Percentiles rank a stretch among this genome's conserved stretches.
phyloP scores from a whole-genome alignment of 1,140 invertebrate genomes.

The Cydia splendana region DNA sequence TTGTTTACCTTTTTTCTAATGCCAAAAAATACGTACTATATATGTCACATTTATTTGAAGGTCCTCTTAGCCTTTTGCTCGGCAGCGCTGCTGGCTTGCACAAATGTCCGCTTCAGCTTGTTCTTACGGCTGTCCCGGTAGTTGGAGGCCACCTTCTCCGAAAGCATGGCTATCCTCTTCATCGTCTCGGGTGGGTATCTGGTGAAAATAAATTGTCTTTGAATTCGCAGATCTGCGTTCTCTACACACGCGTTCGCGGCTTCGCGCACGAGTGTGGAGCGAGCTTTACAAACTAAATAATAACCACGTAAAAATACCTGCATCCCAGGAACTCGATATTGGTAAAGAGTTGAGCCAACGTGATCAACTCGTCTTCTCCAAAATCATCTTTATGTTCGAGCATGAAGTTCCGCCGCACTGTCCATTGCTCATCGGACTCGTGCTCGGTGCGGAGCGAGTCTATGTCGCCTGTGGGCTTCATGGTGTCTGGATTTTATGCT shows the following conservation, averaged over 20 bases:
- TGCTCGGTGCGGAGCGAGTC: conserved; percentile 84
- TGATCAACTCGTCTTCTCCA: conserved; percentile 86
- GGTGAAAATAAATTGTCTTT: conserved; percentile 38
- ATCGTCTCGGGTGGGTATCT: conserved; percentile 91
- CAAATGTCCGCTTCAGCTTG: conserved; percentile 88
- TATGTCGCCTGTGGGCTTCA: conserved; percentile 81
- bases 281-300: no score
- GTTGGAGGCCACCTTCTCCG: conserved; percentile 84
- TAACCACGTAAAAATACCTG: conserved; percentile 75
- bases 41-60: conserved; percentile 50
- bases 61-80: conserved; percentile 83
- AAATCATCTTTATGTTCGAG: conserved; percentile 85
- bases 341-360: conserved; percentile 89
- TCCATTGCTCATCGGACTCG: conserved; percentile 92
- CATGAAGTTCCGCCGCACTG: conserved; percentile 87
- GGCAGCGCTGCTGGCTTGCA: conserved; percentile 88
- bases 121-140: conserved; percentile 84
- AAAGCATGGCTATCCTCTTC: conserved; percentile 86
- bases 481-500: conserved; percentile 29
- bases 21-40: no score
- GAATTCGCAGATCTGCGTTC: no score
- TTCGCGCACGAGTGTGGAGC: no score
- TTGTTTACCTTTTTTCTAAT: no score
- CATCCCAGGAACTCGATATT: conserved; percentile 92
- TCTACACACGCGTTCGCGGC: no score